A percentile compares a stretch with the other conserved stretches of the same genome.
Conservation (phyloP, 1,140 invertebrate genomes). For the Cyphomyrmex costatus region DNA sequence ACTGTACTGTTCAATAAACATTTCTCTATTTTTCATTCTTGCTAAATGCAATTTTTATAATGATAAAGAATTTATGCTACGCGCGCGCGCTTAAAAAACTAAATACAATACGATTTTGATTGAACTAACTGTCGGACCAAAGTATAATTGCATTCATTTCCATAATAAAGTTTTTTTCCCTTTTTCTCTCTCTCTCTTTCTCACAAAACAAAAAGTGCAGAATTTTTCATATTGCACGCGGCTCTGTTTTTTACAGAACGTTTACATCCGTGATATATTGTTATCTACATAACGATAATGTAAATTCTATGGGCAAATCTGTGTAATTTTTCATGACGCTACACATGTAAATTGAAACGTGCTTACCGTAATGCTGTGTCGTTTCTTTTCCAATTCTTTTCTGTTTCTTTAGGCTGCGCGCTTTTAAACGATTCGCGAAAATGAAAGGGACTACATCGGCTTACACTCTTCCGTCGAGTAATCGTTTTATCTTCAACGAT, state of each 20-base stretch:
- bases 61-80: constrained; percentile 20
- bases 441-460: constrained; percentile 30
- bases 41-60: constrained; percentile 1
- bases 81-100: constrained; percentile 1
- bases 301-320: background rate
- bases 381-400: background rate
- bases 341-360: background rate
- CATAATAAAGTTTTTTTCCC: background rate
- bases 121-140: background rate
- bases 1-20: background rate
- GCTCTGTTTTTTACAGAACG: background rate
- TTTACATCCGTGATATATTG: background rate
- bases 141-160: background rate
- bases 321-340: background rate
- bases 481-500: constrained; percentile 70
- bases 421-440: constrained; percentile 51
- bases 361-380: background rate
- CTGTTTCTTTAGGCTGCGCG: background rate
- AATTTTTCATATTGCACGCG: background rate
- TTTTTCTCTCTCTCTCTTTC: background rate
- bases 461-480: constrained; percentile 24
- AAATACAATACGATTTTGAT: constrained; percentile 1
- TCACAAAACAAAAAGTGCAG: background rate
- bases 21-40: background rate
- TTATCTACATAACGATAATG: background rate